Evolutionary conservation across 2,888 invertebrate genomes (phyloP), one percentile per base, ranked within the genome.

Genomic region (Idaea biselata): DNA sequence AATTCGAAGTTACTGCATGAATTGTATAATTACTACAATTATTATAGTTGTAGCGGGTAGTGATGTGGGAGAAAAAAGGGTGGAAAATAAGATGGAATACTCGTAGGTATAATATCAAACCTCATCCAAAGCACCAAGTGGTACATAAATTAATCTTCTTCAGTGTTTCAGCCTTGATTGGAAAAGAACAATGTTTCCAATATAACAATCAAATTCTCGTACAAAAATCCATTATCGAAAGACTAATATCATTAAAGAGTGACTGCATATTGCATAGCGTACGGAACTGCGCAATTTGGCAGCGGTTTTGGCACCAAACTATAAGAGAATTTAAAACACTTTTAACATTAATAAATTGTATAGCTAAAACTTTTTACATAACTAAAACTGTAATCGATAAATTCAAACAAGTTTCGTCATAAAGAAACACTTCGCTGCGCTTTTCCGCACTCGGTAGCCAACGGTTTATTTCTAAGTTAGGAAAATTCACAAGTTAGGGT

Each of bases 341-440:
- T 72, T 72, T 62, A 64, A 65, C 70, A 70, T 68, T 72, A 68
- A 72, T 72, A 69, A 71, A 69, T 71, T 69, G 67, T 58, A 68
- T 54, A 55, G 63, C 55, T 65, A 67, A 73, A 68, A 69, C 68
- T 70, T 73, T 72, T 68, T 69, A 70, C 68, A 70, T 71, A 63
- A 58, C 64, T 65, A 82, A 81, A 81, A 82, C 77, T 82, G 66
- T 66, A 80, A 81, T 87, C 84, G 79, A 86, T 88, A 86, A 87
- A 84, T 82, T 85, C 78, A 70, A 69, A 63, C 73, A 87, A 89
- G 83, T 87, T 84, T 74, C 75, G 77, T 84, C 84, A 80, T 88
- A 87, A 89, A 87, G 88, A 84, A 87, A 87, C 88, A 88, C 83
- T 88, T 72, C 77, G 83, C 79, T 86, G 86, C 85, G 80, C 87